These are phyloP conservation scores for Phasianus colchicus DNA, from an alignment of 2,113 vertebrate genomes.

Conservation along the genomic window DNA sequence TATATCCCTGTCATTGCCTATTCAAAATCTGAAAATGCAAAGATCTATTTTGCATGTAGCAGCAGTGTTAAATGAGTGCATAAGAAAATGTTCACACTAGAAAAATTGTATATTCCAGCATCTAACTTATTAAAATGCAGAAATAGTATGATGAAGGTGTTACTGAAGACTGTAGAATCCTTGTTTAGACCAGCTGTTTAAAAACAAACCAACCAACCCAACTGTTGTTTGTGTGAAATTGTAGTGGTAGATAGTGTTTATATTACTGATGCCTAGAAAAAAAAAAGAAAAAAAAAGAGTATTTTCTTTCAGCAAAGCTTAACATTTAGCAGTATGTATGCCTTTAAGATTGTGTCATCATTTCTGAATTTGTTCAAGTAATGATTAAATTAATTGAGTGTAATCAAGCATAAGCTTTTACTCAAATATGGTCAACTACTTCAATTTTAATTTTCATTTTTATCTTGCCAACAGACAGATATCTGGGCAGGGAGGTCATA, in stretches of 20 bases:
- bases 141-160: background rate
- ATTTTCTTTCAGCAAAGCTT: background rate
- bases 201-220: background rate
- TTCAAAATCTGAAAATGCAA: background rate
- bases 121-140: background rate
- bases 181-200: background rate
- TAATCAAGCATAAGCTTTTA: background rate
- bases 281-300: no score
- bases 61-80: background rate
- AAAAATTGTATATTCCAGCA: background rate
- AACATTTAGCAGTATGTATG: background rate
- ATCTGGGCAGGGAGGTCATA: background rate
- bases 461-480: background rate
- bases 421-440: background rate
- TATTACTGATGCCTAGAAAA: background rate
- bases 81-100: background rate
- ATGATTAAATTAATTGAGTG: background rate
- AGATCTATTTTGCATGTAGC: background rate
- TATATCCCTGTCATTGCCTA: background rate
- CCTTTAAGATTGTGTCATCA: background rate
- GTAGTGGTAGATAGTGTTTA: background rate
- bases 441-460: background rate
- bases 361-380: background rate
- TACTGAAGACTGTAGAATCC: background rate
- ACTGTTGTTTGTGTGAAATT: fast-evolving